Conservation (phyloP, 2,888 invertebrate genomes). For the Himalopsyche tibetana region DNA sequence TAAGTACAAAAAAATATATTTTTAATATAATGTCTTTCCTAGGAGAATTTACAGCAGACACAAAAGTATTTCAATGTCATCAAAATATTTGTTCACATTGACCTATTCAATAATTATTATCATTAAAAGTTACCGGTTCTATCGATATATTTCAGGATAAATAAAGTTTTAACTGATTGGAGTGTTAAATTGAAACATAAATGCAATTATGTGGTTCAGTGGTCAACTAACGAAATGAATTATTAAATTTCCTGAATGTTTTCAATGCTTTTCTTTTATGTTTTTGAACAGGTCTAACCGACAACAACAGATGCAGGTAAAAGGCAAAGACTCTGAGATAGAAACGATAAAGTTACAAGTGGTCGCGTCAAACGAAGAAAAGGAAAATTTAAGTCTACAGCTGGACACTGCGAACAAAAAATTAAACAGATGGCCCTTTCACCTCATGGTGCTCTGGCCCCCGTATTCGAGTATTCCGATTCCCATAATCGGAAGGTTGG, state of each 20-base stretch:
- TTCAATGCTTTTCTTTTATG: not conserved
- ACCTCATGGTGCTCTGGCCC: slow-evolving; percentile 47
- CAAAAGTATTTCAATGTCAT: too few species aligned
- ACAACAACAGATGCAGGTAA: slow-evolving; percentile 44
- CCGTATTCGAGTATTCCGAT: not conserved
- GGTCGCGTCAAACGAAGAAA: slow-evolving; percentile 48
- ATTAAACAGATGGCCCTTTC: slow-evolving; percentile 63
- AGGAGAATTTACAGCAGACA: too few species aligned
- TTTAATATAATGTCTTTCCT: too few species aligned
- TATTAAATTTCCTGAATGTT: not conserved
- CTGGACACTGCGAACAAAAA: slow-evolving; percentile 53
- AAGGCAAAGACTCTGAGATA: slow-evolving; percentile 55
- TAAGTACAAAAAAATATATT: too few species aligned
- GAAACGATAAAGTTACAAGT: slow-evolving; percentile 50
- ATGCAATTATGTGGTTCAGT: too few species aligned
- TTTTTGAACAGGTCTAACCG: slow-evolving; percentile 46
- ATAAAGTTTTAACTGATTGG: too few species aligned
- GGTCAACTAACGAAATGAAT: too few species aligned
- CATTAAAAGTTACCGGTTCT: too few species aligned
- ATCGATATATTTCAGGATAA: too few species aligned
- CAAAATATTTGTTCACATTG: too few species aligned
- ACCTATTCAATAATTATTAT: too few species aligned
- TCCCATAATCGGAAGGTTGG: slow-evolving; percentile 12
- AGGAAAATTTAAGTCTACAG: slow-evolving; percentile 55
- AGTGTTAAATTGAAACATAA: too few species aligned